phyloP scores from a whole-genome alignment of 2,113 vertebrate species.

The Menura novaehollandiae region DNA sequence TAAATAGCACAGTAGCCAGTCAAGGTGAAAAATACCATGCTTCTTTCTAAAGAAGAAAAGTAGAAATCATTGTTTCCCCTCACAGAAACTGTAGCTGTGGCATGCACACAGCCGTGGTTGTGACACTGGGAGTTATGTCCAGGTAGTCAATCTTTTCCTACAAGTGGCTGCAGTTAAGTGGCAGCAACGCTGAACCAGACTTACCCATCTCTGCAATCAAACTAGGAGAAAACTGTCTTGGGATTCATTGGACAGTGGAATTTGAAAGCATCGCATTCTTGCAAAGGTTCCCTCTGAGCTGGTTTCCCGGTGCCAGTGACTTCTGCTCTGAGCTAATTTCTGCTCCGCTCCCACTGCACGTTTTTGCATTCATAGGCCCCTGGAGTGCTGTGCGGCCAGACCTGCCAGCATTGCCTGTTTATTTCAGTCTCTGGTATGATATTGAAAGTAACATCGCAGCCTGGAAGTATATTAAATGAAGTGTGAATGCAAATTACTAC shows the following conservation, averaged over 20 bases:
- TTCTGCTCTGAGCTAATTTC: slow-evolving; percentile 18
- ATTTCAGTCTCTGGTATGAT: slow-evolving; percentile 25
- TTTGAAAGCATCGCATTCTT: neutral
- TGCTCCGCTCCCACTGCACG: neutral
- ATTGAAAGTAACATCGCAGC: slow-evolving; percentile 12
- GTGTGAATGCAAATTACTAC: slow-evolving; percentile 32
- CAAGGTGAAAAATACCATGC: neutral
- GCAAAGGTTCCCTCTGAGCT: neutral
- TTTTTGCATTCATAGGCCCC: neutral
- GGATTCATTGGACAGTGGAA: neutral
- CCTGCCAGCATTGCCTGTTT: slow-evolving; percentile 25
- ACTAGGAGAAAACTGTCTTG: neutral
- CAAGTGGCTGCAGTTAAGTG: neutral
- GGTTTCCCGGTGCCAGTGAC: neutral
- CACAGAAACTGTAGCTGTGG: neutral
- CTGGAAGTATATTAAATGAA: slow-evolving; percentile 50
- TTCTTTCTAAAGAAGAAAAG: neutral
- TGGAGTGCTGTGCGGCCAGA: slow-evolving; percentile 15
- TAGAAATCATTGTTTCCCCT: neutral
- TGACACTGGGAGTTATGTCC: neutral
- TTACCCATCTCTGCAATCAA: neutral
- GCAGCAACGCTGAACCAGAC: neutral
- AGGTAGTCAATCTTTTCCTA: neutral
- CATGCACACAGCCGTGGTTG: neutral
- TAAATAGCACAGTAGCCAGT: neutral